Evolutionary conservation across 2,797 vertebrate genomes (phyloP), one percentile per base, ranked within the genome.

Genomic region (Zenarchopterus dispar): DNA sequence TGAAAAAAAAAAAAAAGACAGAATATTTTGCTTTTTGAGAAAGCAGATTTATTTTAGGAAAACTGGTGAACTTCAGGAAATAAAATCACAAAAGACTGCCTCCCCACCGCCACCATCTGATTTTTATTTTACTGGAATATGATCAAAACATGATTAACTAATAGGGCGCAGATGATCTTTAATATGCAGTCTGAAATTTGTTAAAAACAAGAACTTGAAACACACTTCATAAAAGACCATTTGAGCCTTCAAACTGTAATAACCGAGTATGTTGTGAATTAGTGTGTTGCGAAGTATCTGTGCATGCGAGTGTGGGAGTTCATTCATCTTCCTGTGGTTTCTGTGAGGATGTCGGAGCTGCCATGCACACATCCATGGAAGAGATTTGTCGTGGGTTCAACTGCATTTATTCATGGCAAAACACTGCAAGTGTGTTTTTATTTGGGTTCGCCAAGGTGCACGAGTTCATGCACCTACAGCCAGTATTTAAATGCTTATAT

Each of bases 301-400:
- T 65, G 26, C 62, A 48, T 62, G 36, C 26, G 19, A 64, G 55
- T 56, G 43, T 84, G 77, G 68, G 55, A 64, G 77, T 84, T 79
- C 81, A 86, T 91, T 89, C 85, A 82, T 91, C 87, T 84, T 74
- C 64, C 68, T 84, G 87, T 42, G 88, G 88, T 91, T 88, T 87
- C 63, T 70, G 71, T 46, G 72, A 80, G 78, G 71, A 84, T 82
- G 73, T 79, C 78, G 71, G 84, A 77, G 75, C 79, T 82, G 84
- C 81, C 84, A 75, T 84, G 78, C 82, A 70, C 82, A 77, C 78
- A 77, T 73, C 73, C 77, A 80, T 82, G 81, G 79, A 78, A 90
- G 86, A 63, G 75, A 72, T 85, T 90, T 86, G 90, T 70, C 68
- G 62, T 52, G 77, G 88, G 64, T 84, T 70, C 43, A 50, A 43